Evolutionary conservation across 2,888 invertebrate species (phyloP).

Genomic region (Eutolmus rufibarbis): DNA sequence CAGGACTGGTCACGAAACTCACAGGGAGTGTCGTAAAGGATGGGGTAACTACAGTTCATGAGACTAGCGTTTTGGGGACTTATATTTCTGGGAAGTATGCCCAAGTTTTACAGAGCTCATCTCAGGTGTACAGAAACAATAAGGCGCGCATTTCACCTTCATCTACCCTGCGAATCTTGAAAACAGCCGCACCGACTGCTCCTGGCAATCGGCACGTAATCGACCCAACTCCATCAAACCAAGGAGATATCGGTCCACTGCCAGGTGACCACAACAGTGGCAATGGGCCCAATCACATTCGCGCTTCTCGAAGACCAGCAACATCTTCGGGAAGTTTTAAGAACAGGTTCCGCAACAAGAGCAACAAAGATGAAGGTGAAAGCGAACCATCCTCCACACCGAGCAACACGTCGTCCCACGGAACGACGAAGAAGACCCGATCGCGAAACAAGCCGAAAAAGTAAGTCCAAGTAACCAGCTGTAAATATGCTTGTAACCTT

Average conservation of each 20-base stretch:
- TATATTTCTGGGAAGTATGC: conserved; percentile 89
- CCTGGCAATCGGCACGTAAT: conserved; percentile 54
- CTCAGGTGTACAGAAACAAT: conserved; percentile 68
- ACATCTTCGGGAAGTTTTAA: conserved; percentile 65
- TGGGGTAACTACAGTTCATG: conserved; percentile 83
- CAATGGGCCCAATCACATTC: conserved; percentile 63
- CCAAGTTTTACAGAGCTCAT: conserved; percentile 83
- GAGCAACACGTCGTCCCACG: conserved; percentile 27
- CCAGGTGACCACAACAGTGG: conserved; percentile 66
- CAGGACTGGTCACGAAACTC: conserved; percentile 82
- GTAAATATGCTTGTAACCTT: conserved; percentile 41
- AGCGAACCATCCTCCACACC: conserved; percentile 41
- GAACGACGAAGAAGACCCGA: conserved; percentile 41
- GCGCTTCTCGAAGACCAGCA: conserved; percentile 64
- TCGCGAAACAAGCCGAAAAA: conserved; percentile 48
- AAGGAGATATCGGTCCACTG: conserved; percentile 66
- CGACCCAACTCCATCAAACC: conserved; percentile 71
- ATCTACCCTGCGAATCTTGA: conserved; percentile 73
- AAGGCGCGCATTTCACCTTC: conserved; percentile 73
- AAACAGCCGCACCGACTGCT: conserved; percentile 73
- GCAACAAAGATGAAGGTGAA: conserved; percentile 62
- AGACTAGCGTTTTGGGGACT: conserved; percentile 89
- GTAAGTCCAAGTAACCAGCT: conserved; percentile 44
- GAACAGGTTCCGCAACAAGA: conserved; percentile 65
- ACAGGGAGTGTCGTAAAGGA: conserved; percentile 85